Conservation (phyloP, 2,888 invertebrate species). For the Cacoxenus indagator region DNA sequence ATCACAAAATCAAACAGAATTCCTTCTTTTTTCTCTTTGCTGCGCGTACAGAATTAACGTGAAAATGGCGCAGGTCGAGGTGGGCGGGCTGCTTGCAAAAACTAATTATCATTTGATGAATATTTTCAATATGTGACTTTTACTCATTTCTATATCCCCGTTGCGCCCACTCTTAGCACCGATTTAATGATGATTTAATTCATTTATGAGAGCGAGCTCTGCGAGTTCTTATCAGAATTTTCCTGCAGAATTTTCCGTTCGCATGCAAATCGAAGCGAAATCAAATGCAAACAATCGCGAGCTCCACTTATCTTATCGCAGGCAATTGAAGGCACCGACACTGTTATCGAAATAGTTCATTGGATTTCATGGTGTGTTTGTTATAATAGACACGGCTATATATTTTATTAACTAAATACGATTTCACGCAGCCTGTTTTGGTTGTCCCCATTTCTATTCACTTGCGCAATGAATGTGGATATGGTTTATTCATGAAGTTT, state of each 20-base stretch:
- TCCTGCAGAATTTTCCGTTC: conserved; percentile 7
- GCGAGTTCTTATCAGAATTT: neutral
- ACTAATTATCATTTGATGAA: conserved; percentile 11
- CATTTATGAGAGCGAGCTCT: neutral
- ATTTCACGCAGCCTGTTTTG: conserved; percentile 49
- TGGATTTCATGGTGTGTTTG: neutral
- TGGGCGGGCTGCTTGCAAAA: too few species aligned
- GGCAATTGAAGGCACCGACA: conserved; percentile 14
- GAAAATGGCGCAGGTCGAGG: too few species aligned
- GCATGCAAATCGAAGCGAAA: neutral
- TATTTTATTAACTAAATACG: conserved; percentile 49
- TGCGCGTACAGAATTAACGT: neutral
- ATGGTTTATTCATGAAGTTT: too few species aligned
- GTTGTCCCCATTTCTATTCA: too few species aligned
- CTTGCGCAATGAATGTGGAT: too few species aligned
- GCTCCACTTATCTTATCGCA: conserved; percentile 54
- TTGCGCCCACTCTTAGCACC: neutral
- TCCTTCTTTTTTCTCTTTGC: neutral
- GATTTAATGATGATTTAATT: neutral
- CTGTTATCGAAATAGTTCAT: conserved; percentile 48
- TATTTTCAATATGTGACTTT: neutral
- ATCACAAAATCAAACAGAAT: neutral
- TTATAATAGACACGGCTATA: conserved; percentile 21
- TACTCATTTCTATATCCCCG: neutral
- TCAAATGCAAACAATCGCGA: conserved; percentile 38